Percentiles rank a stretch among this genome's conserved stretches.
Conservation (phyloP, 1,140 invertebrate genomes). For the Drosophila virilis region DNA sequence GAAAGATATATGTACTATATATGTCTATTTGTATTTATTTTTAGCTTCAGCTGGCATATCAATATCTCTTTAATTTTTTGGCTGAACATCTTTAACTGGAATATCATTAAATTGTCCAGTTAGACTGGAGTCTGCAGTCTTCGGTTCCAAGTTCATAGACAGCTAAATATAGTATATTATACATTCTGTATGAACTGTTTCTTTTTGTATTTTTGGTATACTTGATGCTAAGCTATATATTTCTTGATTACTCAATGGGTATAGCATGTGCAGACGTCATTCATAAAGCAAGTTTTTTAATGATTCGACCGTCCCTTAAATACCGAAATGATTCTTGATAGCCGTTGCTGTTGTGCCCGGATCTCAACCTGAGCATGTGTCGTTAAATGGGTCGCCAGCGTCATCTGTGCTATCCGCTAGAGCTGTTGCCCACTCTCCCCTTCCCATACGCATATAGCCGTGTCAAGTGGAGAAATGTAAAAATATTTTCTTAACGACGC, state of each 20-base stretch:
- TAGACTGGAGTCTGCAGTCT: neutral
- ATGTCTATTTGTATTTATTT: no score
- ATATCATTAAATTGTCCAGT: neutral
- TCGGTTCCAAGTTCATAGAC: neutral
- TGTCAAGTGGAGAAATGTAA: constrained; percentile 45
- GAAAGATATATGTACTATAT: no score
- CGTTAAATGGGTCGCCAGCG: constrained; percentile 66
- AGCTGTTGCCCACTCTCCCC: constrained; percentile 2
- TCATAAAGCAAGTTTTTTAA: constrained; percentile 54
- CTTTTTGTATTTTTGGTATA: neutral
- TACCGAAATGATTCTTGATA: constrained; percentile 55
- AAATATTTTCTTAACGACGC: constrained; percentile 79
- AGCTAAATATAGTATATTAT: neutral
- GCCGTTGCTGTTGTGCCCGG: constrained; percentile 40
- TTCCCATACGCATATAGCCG: neutral
- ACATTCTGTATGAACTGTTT: neutral
- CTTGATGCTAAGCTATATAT: neutral
- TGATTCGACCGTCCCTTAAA: constrained; percentile 33
- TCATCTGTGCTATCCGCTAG: constrained; percentile 26
- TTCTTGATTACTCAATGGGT: constrained; percentile 15
- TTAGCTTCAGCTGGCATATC: no score
- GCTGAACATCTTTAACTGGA: neutral
- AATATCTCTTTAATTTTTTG: no score
- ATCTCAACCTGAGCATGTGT: constrained; percentile 65
- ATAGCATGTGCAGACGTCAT: constrained; percentile 9